These are phyloP conservation scores for Notolepis coatsorum DNA, from an alignment of 2,797 vertebrate species.

Conservation along the genomic window DNA sequence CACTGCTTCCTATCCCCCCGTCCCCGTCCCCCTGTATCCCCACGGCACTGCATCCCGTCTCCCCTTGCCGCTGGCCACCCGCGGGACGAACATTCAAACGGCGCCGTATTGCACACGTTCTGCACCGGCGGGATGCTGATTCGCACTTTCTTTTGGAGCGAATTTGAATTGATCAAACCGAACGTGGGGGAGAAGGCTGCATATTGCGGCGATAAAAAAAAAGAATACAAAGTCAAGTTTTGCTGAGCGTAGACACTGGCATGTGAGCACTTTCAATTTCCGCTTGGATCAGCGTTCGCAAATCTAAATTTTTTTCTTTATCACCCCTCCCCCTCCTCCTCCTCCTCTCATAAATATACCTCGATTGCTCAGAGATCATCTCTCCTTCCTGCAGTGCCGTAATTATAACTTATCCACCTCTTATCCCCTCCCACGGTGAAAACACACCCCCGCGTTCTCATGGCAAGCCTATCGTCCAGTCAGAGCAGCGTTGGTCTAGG, in stretches of 20 bases:
- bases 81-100: neutral
- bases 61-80: slow-evolving; percentile 5
- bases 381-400: neutral
- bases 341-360: neutral
- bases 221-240: neutral
- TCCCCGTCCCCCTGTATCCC: neutral
- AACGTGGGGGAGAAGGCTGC: neutral
- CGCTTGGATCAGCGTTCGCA: neutral
- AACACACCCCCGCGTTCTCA: neutral
- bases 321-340: neutral
- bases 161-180: neutral
- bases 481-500: neutral
- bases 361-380: neutral
- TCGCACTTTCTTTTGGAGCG: neutral
- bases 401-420: neutral
- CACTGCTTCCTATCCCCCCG: neutral
- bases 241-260: neutral
- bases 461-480: neutral
- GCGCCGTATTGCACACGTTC: neutral
- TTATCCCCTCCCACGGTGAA: neutral
- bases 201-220: neutral
- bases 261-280: neutral
- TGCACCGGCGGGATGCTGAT: neutral
- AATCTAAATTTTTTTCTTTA: neutral
- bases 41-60: neutral